Percentiles rank a stretch among this genome's conserved stretches.
Evolutionary conservation across 2,888 invertebrate genomes (phyloP).

Genomic region (Sericinus montela): DNA sequence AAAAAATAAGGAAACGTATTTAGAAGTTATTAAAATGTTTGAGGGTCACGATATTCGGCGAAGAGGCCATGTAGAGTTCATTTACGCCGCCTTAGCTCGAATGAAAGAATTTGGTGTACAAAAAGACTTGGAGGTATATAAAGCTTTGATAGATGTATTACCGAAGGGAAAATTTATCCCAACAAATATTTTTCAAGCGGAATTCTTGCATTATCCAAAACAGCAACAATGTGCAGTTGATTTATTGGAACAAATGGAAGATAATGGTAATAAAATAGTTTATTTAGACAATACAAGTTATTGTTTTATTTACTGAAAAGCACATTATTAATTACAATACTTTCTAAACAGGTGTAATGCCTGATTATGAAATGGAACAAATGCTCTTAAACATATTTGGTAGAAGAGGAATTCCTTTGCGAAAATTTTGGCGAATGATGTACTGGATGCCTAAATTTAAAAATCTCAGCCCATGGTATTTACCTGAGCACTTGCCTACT

Average conservation of each 20-base stretch:
- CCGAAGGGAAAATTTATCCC: slow-evolving; percentile 95
- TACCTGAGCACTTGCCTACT: slow-evolving; percentile 87
- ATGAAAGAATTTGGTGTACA: slow-evolving; percentile 95
- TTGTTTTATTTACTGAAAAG: no score
- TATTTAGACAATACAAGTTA: no score
- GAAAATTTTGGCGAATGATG: slow-evolving; percentile 90
- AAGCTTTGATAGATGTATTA: slow-evolving; percentile 89
- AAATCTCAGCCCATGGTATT: slow-evolving; percentile 91
- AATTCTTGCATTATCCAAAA: slow-evolving; percentile 96
- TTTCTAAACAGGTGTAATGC: slow-evolving; percentile 85
- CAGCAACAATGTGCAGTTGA: slow-evolving; percentile 97
- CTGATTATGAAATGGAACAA: slow-evolving; percentile 92
- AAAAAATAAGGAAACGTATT: slow-evolving; percentile 83
- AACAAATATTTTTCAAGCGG: slow-evolving; percentile 88
- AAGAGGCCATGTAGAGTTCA: slow-evolving; percentile 96
- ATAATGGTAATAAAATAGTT: slow-evolving; percentile 80
- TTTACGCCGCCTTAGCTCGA: slow-evolving; percentile 91
- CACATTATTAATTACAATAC: neutral
- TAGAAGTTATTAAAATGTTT: slow-evolving; percentile 87
- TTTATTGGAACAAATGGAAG: slow-evolving; percentile 96
- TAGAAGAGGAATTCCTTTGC: slow-evolving; percentile 82
- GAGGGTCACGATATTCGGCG: slow-evolving; percentile 83
- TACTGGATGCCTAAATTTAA: slow-evolving; percentile 97
- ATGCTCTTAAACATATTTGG: slow-evolving; percentile 93
- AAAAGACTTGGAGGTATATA: slow-evolving; percentile 92